These are phyloP conservation scores for Meteorus sp. DNA, from an alignment of 1,140 invertebrate genomes.

Conservation along the genomic window DNA sequence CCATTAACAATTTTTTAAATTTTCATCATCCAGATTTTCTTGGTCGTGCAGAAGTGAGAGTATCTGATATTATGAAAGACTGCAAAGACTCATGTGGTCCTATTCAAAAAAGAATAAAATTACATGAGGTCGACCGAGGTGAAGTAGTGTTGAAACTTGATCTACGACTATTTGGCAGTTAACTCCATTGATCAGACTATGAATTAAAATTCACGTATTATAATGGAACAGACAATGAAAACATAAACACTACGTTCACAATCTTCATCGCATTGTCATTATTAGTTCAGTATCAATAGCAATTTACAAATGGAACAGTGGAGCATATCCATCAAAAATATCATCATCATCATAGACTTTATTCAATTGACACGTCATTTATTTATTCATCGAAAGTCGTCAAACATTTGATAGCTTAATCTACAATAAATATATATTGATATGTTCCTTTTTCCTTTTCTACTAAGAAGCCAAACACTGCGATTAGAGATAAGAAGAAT, in stretches of 20 bases:
- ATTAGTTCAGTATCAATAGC: too few relatives aligned
- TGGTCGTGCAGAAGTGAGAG: conserved; percentile 73
- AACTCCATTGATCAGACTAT: conserved; percentile 10
- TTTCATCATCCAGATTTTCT: conserved; percentile 67
- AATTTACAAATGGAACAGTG: too few relatives aligned
- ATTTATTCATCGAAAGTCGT: too few relatives aligned
- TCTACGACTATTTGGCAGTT: conserved; percentile 66
- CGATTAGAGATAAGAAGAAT: conserved; percentile 16
- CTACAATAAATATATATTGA: not conserved
- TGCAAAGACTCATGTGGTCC: conserved; percentile 68
- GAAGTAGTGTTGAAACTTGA: conserved; percentile 75
- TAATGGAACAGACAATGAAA: too few relatives aligned
- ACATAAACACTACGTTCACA: too few relatives aligned
- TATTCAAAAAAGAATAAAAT: conserved; percentile 68
- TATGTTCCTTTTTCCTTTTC: not conserved
- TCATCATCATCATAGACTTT: too few relatives aligned
- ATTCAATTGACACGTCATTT: too few relatives aligned
- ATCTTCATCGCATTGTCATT: too few relatives aligned
- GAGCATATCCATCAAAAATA: too few relatives aligned
- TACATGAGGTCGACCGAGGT: conserved; percentile 74
- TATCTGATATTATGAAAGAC: conserved; percentile 69
- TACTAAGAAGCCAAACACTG: conserved; percentile 3
- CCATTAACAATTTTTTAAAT: conserved; percentile 9
- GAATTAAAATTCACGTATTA: not conserved
- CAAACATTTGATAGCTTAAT: not conserved